Conservation (phyloP, 2,797 vertebrate species). For the Triplophysa yarkandensis region DNA sequence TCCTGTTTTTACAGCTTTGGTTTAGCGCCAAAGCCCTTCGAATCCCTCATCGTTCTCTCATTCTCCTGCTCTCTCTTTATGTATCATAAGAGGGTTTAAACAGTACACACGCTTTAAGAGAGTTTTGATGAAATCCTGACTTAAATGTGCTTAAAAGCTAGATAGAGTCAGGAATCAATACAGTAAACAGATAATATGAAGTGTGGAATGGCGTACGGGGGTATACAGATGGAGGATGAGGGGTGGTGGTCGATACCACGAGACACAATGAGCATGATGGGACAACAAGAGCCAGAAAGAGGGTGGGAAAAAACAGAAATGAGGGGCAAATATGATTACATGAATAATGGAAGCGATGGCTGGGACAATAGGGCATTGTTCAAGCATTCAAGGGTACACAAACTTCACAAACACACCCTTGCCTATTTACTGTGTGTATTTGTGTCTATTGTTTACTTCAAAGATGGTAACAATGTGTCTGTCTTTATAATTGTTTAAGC, state of each 20-base stretch:
- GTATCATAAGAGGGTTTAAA: constrained; percentile 40
- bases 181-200: constrained; percentile 50
- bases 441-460: constrained; percentile 47
- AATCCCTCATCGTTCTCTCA: not conserved
- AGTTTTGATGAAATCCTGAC: not conserved
- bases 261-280: constrained; percentile 37
- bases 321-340: constrained; percentile 73
- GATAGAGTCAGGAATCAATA: constrained; percentile 56
- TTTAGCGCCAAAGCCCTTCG: constrained; percentile 52
- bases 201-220: constrained; percentile 49
- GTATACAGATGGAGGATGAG: constrained; percentile 57
- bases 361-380: constrained; percentile 78
- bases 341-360: constrained; percentile 74
- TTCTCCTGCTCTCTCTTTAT: constrained; percentile 26
- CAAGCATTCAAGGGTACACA: constrained; percentile 63
- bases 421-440: not conserved
- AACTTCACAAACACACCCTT: constrained; percentile 32
- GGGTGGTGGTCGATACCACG: not conserved
- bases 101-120: not conserved
- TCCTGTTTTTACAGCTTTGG: constrained; percentile 56
- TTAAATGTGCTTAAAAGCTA: constrained; percentile 47
- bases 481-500: constrained; percentile 45
- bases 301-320: constrained; percentile 56
- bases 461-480: constrained; percentile 41
- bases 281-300: constrained; percentile 66